Evolutionary conservation across 2,113 vertebrate species (phyloP).

Genomic region (Syngnathus typhle): DNA sequence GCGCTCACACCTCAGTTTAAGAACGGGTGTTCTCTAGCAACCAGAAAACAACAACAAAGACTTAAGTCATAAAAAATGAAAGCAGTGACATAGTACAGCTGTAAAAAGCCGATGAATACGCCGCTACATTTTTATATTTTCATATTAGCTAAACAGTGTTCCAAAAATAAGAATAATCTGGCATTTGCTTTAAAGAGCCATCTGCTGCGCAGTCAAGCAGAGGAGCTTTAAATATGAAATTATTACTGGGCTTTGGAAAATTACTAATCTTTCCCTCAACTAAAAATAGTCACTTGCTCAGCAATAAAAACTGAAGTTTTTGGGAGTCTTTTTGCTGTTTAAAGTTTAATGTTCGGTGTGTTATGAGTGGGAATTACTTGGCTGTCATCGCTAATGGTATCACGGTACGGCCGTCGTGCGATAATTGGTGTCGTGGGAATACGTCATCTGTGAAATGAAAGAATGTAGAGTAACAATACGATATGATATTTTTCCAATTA

Average conservation of each 20-base stretch:
- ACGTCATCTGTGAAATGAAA: neutral
- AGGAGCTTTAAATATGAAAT: slow-evolving; percentile 2
- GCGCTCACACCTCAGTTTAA: neutral
- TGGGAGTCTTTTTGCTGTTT: neutral
- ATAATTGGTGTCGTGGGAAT: neutral
- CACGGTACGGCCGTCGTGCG: neutral
- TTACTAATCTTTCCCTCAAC: neutral
- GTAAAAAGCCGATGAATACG: neutral
- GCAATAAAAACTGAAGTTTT: neutral
- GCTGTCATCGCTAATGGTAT: neutral
- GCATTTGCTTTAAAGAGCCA: slow-evolving; percentile 1
- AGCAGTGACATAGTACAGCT: neutral
- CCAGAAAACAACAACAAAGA: neutral
- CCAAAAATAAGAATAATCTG: slow-evolving; percentile 3
- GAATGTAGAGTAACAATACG: neutral
- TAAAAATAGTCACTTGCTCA: neutral
- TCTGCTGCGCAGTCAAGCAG: neutral
- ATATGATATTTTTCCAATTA: neutral
- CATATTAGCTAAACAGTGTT: neutral
- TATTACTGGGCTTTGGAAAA: neutral
- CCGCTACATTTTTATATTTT: neutral
- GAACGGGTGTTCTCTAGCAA: neutral
- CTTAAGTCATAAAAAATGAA: neutral
- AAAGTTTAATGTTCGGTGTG: neutral
- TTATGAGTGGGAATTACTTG: neutral